These are phyloP conservation scores for Acronicta alni DNA, from an alignment of 2,888 invertebrate species.

Conservation along the genomic window DNA sequence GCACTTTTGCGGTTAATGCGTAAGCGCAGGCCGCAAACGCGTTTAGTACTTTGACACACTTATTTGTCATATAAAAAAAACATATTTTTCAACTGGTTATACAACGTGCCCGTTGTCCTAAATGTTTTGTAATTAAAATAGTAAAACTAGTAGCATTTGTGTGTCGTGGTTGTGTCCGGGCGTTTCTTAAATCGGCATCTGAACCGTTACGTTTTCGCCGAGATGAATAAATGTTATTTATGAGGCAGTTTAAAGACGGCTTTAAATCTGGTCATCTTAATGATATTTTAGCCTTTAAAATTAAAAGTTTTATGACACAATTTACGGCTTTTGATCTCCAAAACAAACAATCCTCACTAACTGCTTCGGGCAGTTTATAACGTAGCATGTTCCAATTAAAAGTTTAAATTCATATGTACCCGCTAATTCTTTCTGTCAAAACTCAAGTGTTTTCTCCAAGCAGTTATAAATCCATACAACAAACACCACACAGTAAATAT, in stretches of 20 bases:
- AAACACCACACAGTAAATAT: conserved; percentile 75
- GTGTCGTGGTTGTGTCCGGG: conserved; percentile 20
- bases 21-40: conserved; percentile 73
- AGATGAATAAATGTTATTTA: conserved; percentile 45
- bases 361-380: conserved; percentile 41
- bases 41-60: conserved; percentile 84
- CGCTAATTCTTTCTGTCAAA: conserved; percentile 73
- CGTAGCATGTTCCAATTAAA: conserved; percentile 62
- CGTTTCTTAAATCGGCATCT: conserved; percentile 28
- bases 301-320: conserved; percentile 34
- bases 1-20: conserved; percentile 81
- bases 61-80: conserved; percentile 64
- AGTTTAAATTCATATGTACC: conserved; percentile 68
- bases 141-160: conserved; percentile 37
- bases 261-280: conserved; percentile 22
- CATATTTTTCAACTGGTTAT: conserved; percentile 46
- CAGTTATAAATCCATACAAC: conserved; percentile 74
- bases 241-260: conserved; percentile 28
- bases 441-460: conserved; percentile 66
- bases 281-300: conserved; percentile 40
- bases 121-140: conserved; percentile 49
- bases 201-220: conserved; percentile 45
- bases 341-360: conserved; percentile 36
- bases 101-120: conserved; percentile 36
- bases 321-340: conserved; percentile 32